Base-by-base conservation (phyloP, 1,140 invertebrate species). In the Rhopalosiphum padi region DNA sequence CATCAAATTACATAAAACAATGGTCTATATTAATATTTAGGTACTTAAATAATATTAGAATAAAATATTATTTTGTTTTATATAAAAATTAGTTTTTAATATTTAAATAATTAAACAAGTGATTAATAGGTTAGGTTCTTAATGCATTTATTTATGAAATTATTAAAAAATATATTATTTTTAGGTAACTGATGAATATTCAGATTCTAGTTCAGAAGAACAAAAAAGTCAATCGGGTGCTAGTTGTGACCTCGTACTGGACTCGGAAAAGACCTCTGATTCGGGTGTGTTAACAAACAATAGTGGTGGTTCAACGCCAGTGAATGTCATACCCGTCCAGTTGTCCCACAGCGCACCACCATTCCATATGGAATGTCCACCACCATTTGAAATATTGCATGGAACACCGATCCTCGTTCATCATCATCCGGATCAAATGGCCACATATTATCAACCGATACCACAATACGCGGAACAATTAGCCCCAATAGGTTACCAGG, bases 121-220 rank as follows among this genome's bases (percentile, higher is more conserved):
- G 30, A 68, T 68, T n/a, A 30, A 60, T 11, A n/a, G n/a, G 15
- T 18, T 18, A 51, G 41, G 41, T 51, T 25, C 4, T 46, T 9
- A 86, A 86, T 15, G 11, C 8, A 25, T 86, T 46, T 43, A 43
- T 30, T 25, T 30, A 41, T 9, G 48, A 48, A n/a, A n/a, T 87
- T 15, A 48, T 48, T 41, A 41, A 37, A 25, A 83, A 9, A 18
- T 83, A 83, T 94, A 41, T 94, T 55, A 35, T 51, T 93, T 94
- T 5, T 90, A 94, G 94, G 94, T 94, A 9, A 94, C 94, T 15
- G 94, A 94, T 37, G 94, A 94, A 82, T 94, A 94, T 25, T 94
- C 94, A 53, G 94, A 94, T 60, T 94, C 94, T 22, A 94, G 94
- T 88, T 94, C 93, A 41, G 94, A 94, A 93, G 94, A 94, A 60